These are phyloP conservation scores for Parthenolecanium corni DNA, from an alignment of 2,888 invertebrate species.

Conservation along the genomic window DNA sequence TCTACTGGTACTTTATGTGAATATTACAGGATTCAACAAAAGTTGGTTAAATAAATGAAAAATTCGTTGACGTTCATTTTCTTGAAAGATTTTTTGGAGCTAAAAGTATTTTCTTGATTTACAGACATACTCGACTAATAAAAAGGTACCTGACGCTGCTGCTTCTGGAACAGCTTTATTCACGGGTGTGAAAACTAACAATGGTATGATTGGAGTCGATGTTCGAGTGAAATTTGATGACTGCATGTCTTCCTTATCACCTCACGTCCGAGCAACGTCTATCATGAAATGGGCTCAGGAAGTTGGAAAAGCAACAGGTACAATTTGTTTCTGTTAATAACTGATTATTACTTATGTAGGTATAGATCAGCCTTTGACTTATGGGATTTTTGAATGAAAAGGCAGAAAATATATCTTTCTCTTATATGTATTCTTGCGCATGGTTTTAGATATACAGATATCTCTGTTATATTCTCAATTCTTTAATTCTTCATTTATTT, in stretches of 20 bases:
- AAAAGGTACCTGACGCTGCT: slow-evolving; percentile 35
- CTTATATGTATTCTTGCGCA: too few species aligned
- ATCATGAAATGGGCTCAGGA: slow-evolving; percentile 35
- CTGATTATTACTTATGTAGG: neutral
- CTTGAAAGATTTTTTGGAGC: too few species aligned
- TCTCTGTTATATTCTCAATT: too few species aligned
- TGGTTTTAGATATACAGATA: too few species aligned
- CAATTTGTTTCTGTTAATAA: neutral
- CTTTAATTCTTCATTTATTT: neutral
- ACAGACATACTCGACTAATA: slow-evolving; percentile 35
- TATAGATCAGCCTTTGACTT: neutral
- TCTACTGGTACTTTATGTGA: too few species aligned
- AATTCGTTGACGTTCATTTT: too few species aligned
- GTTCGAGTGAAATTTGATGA: slow-evolving; percentile 33
- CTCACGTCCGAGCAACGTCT: slow-evolving; percentile 31
- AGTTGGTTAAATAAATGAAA: too few species aligned
- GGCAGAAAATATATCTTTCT: too few species aligned
- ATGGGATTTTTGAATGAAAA: neutral
- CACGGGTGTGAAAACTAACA: slow-evolving; percentile 35
- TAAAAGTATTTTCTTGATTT: too few species aligned
- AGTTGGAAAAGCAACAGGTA: slow-evolving; percentile 33
- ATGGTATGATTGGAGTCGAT: slow-evolving; percentile 34
- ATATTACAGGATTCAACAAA: too few species aligned
- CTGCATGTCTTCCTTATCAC: slow-evolving; percentile 32
- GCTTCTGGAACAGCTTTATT: slow-evolving; percentile 35